Evolutionary conservation across 2,888 invertebrate species (phyloP).

Genomic region (Scaptomyza parva): DNA sequence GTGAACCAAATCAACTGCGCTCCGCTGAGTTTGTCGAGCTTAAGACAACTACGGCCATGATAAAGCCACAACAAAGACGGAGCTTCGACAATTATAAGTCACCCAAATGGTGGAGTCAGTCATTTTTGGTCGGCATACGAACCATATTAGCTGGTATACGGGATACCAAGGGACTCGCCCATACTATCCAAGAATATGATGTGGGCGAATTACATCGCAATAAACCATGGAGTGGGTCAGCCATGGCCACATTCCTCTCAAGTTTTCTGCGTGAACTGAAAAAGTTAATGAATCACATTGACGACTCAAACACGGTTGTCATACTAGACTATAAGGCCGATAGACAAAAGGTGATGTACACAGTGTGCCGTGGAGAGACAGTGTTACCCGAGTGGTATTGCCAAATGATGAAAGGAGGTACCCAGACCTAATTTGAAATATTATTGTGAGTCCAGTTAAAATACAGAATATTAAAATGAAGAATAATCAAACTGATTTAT

Average conservation of each 20-base stretch:
- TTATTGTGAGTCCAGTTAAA: too few relatives aligned
- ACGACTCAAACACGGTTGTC: slow-evolving; percentile 44
- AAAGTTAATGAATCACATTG: slow-evolving; percentile 36
- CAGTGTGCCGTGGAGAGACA: slow-evolving; percentile 15
- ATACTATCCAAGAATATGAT: slow-evolving; percentile 27
- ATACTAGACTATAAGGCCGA: slow-evolving; percentile 38
- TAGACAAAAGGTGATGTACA: slow-evolving; percentile 8
- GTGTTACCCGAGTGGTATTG: slow-evolving; percentile 62
- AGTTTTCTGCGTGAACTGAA: slow-evolving; percentile 49
- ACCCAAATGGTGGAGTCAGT: slow-evolving; percentile 65
- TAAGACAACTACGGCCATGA: slow-evolving; percentile 33
- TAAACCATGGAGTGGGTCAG: slow-evolving; percentile 59
- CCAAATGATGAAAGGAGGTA: slow-evolving; percentile 17
- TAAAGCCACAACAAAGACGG: slow-evolving; percentile 19
- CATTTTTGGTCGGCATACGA: slow-evolving; percentile 58
- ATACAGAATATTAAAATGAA: too few relatives aligned
- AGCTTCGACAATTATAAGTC: slow-evolving; percentile 50
- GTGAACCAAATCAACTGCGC: slow-evolving; percentile 29
- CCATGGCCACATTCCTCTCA: slow-evolving; percentile 45
- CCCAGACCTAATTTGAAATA: background rate
- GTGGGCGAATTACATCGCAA: slow-evolving; percentile 31
- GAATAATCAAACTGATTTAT: too few relatives aligned
- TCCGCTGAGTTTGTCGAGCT: slow-evolving; percentile 56
- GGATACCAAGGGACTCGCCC: slow-evolving; percentile 35
- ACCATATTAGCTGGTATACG: slow-evolving; percentile 52